phyloP scores from a whole-genome alignment of 2,113 vertebrate genomes.

The Ailurus styani region DNA sequence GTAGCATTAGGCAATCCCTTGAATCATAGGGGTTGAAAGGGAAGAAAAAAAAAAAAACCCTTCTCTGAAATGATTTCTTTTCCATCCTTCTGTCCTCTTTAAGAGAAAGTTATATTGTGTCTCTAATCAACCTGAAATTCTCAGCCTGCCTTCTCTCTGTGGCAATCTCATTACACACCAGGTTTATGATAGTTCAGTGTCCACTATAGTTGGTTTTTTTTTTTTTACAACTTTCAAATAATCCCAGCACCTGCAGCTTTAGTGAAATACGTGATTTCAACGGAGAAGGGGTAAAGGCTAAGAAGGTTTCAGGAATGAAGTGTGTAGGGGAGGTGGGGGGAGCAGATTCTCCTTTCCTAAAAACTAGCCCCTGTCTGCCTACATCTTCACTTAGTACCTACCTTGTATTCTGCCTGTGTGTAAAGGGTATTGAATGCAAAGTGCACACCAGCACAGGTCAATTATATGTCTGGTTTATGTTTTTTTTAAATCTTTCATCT shows the following conservation, averaged over 20 bases:
- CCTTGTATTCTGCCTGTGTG: background rate
- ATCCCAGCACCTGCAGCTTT: constrained; percentile 75
- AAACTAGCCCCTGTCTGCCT: background rate
- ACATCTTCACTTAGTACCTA: background rate
- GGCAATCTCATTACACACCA: constrained; percentile 37
- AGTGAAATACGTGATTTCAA: constrained; percentile 50
- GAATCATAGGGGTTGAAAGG: constrained; percentile 18
- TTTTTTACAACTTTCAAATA: constrained; percentile 72
- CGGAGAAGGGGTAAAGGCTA: background rate
- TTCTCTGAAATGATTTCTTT: constrained; percentile 21
- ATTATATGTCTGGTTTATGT: background rate
- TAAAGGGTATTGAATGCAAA: background rate
- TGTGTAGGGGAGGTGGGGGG: no score
- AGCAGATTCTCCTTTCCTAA: background rate
- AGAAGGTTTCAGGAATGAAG: background rate
- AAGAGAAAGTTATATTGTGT: constrained; percentile 56
- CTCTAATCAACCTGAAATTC: constrained; percentile 60
- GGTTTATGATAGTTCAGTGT: constrained; percentile 62
- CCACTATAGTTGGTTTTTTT: background rate
- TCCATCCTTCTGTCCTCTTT: constrained; percentile 36
- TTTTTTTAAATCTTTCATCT: background rate
- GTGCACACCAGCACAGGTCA: background rate
- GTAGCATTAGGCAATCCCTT: background rate
- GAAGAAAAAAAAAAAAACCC: background rate
- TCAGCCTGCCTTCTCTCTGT: constrained; percentile 66